phyloP scores from a whole-genome alignment of 2,888 invertebrate genomes.

The Tineola bisselliella region DNA sequence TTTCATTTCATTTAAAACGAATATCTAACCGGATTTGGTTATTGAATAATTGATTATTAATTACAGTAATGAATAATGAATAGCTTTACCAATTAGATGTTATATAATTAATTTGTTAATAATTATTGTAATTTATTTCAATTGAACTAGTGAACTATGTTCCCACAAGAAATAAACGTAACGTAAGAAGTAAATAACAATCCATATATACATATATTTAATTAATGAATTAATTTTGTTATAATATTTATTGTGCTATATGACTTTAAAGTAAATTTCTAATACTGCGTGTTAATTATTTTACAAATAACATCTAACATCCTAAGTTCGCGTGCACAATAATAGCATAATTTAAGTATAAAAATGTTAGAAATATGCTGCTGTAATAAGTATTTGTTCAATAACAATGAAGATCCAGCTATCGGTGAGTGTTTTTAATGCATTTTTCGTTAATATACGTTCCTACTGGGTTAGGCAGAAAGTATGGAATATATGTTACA shows the following conservation, averaged over 20 bases:
- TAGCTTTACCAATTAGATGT: neutral
- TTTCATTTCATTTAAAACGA: neutral
- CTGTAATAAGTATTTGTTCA: neutral
- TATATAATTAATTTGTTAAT: neutral
- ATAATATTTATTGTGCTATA: too few species aligned
- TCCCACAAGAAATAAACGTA: too few species aligned
- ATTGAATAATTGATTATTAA: neutral
- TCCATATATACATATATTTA: too few species aligned
- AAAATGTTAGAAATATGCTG: neutral
- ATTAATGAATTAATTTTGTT: too few species aligned
- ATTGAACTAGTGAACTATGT: too few species aligned
- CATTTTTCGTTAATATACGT: too few species aligned
- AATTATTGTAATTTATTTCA: too few species aligned
- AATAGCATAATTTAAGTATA: neutral
- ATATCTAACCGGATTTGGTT: neutral
- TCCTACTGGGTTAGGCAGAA: too few species aligned
- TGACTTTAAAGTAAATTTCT: too few species aligned
- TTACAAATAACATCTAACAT: neutral
- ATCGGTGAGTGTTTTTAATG: neutral
- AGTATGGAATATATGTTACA: too few species aligned
- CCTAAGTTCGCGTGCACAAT: neutral
- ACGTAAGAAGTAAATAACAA: too few species aligned
- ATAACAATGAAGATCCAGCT: neutral
- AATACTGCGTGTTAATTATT: neutral
- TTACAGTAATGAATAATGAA: neutral